Evolutionary conservation across 1,140 invertebrate genomes (phyloP), one percentile per base, ranked within the genome.

Genomic region (Bathynomus jamesi): DNA sequence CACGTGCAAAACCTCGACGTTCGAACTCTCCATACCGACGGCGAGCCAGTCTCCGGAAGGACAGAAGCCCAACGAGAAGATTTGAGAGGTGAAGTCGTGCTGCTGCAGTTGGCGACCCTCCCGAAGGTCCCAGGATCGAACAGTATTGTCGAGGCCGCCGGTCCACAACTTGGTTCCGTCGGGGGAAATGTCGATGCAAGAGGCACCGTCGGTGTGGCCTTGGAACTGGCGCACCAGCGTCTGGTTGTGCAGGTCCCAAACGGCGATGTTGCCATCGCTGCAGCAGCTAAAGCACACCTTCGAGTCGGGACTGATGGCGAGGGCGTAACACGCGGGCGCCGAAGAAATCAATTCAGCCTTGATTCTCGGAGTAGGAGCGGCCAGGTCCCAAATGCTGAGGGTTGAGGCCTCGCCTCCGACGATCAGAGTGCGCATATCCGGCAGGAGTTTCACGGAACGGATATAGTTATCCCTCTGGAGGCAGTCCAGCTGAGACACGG

Each of bases 21-120:
- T 93, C 21, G 93, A 96, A 81, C 95, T 96, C 84, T 98, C 95
- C 95, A 98, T 97, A 64, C 96, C 96, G 31, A 99, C 96, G 28
- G 96, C 96, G 27, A 99, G 85, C 95, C 95, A 99, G 75, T 98
- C 95, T 0, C 95, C 95, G 61, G 93, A 94, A 2, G 96, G 96
- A 84, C 95, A 99, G 82, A 96, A 98, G 32, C 96, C 96, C 21
- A 99, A 85, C 28, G 95, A 98, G 84, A 99, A 95, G 78, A 96
- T 94, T 86, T 99, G 95, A 75, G 91, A 94, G 79, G 87, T 90
- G 82, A 98, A 97, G 81, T 98, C 94, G 83, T 97, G 93, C 81
- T 98, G 95, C 80, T 97, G 92, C 32, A 98, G 83, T 83, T 98
- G 94, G 65, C 93, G 84, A 28, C 94, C 94, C 83, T 95, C 94